A percentile compares a stretch with the other conserved stretches of the same genome.
phyloP scores from a whole-genome alignment of 1,140 invertebrate species.

The Oryctes rhinoceros region DNA sequence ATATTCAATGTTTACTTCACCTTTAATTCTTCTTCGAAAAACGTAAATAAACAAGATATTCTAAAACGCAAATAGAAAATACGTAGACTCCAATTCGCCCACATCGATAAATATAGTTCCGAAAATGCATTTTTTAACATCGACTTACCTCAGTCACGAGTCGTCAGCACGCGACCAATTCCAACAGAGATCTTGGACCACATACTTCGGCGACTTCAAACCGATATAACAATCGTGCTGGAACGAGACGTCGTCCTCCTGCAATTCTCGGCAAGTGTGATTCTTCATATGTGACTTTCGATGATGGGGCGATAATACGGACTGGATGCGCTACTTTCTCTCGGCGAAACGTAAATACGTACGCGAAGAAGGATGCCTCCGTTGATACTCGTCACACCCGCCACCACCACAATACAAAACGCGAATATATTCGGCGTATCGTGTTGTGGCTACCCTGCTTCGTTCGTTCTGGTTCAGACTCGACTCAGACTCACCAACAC shows the following conservation, averaged over 20 bases:
- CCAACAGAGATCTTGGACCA: conserved; percentile 16
- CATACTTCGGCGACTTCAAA: neutral
- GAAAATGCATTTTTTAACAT: conserved; percentile 1
- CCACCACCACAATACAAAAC: conserved; percentile 10
- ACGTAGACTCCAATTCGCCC: neutral
- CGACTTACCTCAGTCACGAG: conserved; percentile 26
- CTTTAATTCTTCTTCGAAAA: neutral
- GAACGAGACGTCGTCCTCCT: neutral
- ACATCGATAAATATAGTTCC: neutral
- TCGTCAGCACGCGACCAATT: conserved; percentile 21
- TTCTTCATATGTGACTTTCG: neutral
- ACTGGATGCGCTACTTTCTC: neutral
- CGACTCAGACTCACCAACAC: conserved; percentile 2
- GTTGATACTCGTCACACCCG: conserved; percentile 2
- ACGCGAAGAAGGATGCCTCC: neutral
- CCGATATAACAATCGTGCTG: neutral
- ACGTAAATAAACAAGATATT: neutral
- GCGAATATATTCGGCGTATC: neutral
- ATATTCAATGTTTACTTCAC: neutral
- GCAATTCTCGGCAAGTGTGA: neutral
- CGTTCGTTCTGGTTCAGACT: neutral
- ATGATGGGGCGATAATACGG: neutral
- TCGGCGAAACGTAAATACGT: neutral
- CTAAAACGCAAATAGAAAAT: neutral
- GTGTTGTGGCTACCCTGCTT: neutral